Conservation (phyloP, 2,888 invertebrate genomes). For the Nebria salina region DNA sequence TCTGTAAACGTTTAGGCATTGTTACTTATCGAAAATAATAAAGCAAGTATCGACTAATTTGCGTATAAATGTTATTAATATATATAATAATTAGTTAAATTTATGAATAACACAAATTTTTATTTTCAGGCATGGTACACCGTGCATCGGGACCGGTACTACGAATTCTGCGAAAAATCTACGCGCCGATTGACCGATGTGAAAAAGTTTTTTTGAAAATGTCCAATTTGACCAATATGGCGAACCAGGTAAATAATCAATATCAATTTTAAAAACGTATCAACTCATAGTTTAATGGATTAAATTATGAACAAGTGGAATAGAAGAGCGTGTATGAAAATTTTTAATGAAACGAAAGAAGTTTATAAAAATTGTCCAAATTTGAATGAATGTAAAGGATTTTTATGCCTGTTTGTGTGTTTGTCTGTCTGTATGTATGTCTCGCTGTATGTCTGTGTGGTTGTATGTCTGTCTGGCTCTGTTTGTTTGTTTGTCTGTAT, state of each 20-base stretch:
- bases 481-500: too few species aligned
- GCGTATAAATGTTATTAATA: not conserved
- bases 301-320: too few species aligned
- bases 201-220: slow-evolving; percentile 74
- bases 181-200: slow-evolving; percentile 71
- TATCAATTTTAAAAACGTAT: not conserved
- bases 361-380: too few species aligned
- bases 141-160: slow-evolving; percentile 62
- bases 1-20: not conserved
- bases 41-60: not conserved
- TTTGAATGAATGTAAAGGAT: too few species aligned
- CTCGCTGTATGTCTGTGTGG: too few species aligned
- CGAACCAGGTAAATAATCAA: slow-evolving; percentile 68
- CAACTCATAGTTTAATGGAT: too few species aligned
- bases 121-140: slow-evolving; percentile 55
- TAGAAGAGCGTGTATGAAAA: too few species aligned
- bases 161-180: slow-evolving; percentile 63
- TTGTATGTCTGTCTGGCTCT: too few species aligned
- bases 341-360: too few species aligned
- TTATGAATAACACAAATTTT: not conserved
- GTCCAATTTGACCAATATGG: slow-evolving; percentile 76
- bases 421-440: too few species aligned
- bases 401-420: too few species aligned
- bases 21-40: not conserved
- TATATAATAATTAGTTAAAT: not conserved